These are phyloP conservation scores for Lichenostomus cassidix DNA, from an alignment of 2,113 vertebrate species.

Conservation along the genomic window DNA sequence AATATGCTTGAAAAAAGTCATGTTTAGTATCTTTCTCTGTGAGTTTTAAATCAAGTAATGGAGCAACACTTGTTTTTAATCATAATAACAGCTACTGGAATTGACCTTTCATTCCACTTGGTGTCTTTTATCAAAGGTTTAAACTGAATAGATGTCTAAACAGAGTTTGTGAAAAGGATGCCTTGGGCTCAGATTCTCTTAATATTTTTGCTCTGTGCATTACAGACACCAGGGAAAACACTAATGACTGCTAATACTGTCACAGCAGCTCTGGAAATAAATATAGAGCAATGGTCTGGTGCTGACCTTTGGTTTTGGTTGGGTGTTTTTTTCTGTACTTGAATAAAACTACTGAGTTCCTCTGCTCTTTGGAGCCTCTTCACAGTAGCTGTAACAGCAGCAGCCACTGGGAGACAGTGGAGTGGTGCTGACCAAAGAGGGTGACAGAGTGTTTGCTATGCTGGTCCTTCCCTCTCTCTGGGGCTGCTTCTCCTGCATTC, in stretches of 20 bases:
- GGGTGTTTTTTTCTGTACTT: background rate
- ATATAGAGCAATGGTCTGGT: background rate
- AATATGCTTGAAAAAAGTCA: background rate
- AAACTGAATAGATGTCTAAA: background rate
- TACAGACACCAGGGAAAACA: background rate
- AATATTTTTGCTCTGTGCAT: background rate
- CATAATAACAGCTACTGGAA: background rate
- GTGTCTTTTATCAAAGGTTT: background rate
- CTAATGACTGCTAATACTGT: background rate
- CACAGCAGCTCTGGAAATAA: background rate
- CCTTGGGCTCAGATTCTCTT: background rate
- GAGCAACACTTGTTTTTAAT: background rate
- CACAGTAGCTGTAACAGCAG: background rate
- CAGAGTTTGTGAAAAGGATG: background rate
- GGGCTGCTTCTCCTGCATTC: background rate
- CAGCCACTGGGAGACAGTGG: conserved; percentile 45
- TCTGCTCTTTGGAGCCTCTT: background rate
- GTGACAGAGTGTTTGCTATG: background rate
- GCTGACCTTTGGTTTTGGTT: background rate
- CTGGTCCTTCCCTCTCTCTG: background rate
- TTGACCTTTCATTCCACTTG: background rate
- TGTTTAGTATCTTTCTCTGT: background rate
- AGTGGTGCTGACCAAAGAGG: background rate
- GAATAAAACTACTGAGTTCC: background rate
- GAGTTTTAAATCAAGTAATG: background rate